These are phyloP conservation scores for Phylloscopus trochilus DNA, from an alignment of 2,113 vertebrate genomes.

Conservation along the genomic window DNA sequence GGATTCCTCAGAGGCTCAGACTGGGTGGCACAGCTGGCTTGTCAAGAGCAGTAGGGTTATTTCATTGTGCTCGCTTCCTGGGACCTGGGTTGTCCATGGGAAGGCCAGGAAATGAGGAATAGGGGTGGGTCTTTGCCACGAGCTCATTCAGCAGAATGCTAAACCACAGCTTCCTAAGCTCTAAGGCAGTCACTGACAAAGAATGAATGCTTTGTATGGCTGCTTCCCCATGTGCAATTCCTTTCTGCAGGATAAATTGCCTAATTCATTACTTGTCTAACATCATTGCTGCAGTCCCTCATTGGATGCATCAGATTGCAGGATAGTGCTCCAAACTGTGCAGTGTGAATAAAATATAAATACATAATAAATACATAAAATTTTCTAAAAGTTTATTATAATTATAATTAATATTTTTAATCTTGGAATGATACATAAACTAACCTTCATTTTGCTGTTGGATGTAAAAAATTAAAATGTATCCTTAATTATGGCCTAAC, in stretches of 20 bases:
- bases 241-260: conserved; percentile 12
- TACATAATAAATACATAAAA: not conserved
- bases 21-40: not conserved
- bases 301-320: not conserved
- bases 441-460: not conserved
- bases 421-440: not conserved
- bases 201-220: conserved; percentile 6
- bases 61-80: accelerated
- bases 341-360: not conserved
- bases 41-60: not conserved
- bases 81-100: not conserved
- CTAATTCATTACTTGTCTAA: not conserved
- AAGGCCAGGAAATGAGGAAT: conserved; percentile 26
- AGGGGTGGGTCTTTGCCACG: not conserved
- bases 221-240: not conserved
- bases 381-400: not conserved
- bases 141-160: conserved; percentile 48
- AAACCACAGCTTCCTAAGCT: conserved; percentile 49
- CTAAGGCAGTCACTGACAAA: conserved; percentile 19
- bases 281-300: not conserved
- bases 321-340: not conserved
- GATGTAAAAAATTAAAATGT: not conserved
- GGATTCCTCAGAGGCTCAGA: not conserved
- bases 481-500: not conserved
- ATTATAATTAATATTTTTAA: not conserved